Evolutionary conservation across 2,888 invertebrate species (phyloP).

Genomic region (Meiosimyza platycephala): DNA sequence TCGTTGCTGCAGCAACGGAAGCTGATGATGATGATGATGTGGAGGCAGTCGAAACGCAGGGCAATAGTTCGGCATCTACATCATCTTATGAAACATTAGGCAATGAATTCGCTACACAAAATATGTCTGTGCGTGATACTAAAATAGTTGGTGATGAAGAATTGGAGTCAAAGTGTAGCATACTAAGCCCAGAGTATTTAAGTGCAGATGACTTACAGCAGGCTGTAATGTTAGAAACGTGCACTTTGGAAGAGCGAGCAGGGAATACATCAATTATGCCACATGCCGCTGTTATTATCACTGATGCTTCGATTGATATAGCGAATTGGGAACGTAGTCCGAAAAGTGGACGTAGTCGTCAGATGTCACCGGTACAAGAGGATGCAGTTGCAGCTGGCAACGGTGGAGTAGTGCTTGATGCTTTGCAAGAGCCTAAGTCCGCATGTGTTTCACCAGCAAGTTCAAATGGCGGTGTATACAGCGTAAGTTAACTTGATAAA

Average conservation of each 20-base stretch:
- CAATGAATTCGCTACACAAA: conserved; percentile 52
- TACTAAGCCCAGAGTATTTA: conserved; percentile 61
- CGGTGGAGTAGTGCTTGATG: conserved; percentile 52
- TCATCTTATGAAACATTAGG: conserved; percentile 67
- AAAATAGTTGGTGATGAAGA: conserved; percentile 46
- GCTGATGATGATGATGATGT: conserved; percentile 23
- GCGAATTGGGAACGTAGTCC: conserved; percentile 64
- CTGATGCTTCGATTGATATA: conserved; percentile 78
- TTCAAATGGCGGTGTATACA: conserved; percentile 91
- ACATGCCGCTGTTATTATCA: conserved; percentile 77
- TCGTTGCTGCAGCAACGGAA: not conserved
- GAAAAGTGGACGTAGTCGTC: conserved; percentile 68
- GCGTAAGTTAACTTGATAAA: conserved; percentile 71
- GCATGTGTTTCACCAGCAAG: conserved; percentile 88
- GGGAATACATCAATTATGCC: not conserved
- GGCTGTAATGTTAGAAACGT: not conserved
- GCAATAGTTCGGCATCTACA: conserved; percentile 61
- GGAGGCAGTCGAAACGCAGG: not conserved
- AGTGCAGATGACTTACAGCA: conserved; percentile 69
- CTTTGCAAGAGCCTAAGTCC: conserved; percentile 69
- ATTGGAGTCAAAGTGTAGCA: conserved; percentile 50
- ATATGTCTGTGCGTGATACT: conserved; percentile 36
- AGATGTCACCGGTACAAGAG: conserved; percentile 73
- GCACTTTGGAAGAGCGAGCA: conserved; percentile 5
- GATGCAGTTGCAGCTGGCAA: conserved; percentile 59